Percentiles rank a stretch among this genome's conserved stretches.
Evolutionary conservation across 2,888 invertebrate species (phyloP).

Genomic region (Drosophila tripunctata): DNA sequence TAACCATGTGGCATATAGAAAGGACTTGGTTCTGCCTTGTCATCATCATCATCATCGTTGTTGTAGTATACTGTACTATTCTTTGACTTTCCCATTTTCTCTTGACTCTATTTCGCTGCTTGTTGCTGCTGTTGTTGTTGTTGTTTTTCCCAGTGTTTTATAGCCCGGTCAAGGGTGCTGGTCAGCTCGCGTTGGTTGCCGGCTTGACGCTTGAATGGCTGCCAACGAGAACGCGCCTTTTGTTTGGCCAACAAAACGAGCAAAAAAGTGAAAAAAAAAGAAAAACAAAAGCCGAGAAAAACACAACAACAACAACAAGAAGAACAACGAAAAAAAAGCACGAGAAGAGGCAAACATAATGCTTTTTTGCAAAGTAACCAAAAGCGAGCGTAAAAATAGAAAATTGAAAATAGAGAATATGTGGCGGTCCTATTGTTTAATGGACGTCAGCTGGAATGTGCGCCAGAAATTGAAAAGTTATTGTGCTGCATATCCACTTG

Average conservation of each 20-base stretch:
- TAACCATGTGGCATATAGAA: conserved; percentile 24
- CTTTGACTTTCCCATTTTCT: conserved; percentile 22
- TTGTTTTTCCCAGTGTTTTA: conserved; percentile 53
- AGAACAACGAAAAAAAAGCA: neutral
- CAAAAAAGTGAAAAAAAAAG: conserved; percentile 7
- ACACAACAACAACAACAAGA: conserved; percentile 17
- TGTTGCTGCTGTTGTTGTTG: neutral
- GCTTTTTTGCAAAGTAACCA: conserved; percentile 76
- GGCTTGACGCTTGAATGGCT: conserved; percentile 78
- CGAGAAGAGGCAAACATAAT: conserved; percentile 51
- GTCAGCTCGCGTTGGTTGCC: conserved; percentile 60
- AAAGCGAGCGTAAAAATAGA: conserved; percentile 70
- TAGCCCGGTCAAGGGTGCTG: conserved; percentile 77
- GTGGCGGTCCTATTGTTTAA: conserved; percentile 70
- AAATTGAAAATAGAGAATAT: conserved; percentile 69
- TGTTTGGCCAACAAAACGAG: conserved; percentile 61
- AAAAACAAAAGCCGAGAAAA: conserved; percentile 34
- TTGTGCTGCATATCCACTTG: conserved; percentile 66
- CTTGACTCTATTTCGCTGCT: neutral
- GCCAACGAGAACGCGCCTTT: conserved; percentile 73
- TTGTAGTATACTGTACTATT: too few relatives aligned
- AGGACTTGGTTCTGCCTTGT: conserved; percentile 48
- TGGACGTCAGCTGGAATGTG: conserved; percentile 79
- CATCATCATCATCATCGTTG: conserved; percentile 31
- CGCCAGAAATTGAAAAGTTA: conserved; percentile 78